Evolutionary conservation across 2,888 invertebrate genomes (phyloP), one percentile per base, ranked within the genome.

Genomic region (Lochmaea crataegi): DNA sequence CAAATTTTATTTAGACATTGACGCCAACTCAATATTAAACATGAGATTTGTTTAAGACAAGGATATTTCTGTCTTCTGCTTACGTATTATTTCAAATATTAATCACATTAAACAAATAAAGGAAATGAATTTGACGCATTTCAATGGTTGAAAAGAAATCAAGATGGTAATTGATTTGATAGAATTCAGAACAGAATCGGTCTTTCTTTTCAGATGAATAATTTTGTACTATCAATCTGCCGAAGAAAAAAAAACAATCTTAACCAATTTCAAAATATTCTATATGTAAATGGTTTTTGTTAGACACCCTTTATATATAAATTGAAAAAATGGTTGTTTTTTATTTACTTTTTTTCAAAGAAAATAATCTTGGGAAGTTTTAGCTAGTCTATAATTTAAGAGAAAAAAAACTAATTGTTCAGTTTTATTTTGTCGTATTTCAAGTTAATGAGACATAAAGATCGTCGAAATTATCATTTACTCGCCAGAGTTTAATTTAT

Each of bases 101-200:
- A 53, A 65, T 53, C 65, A 53, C 38, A 53, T 65, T 53, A 65
- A 65, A 53, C 53, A 65, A 65, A 65, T 64, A 64, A 48, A 64
- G 64, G 48, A 51, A 53, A 65, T 53, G 65, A 65, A 65, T 53
- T 26, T 32, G 42, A 65, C 38, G 22, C 53, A 65, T 53, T 65
- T 65, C 32, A 65, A 32, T 53, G 65, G 53, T n/a, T 53, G 32
- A 38, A 65, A 53, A 14, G 32, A 38, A 1, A 38, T 9, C 7
- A 38, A 7, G 32, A 38, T 38, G 32, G 32, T 38, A 38, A 38
- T 38, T 38, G 32, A 32, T 32, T 32, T 5, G 32, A 32, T 32
- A 32, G 32, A 32, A 32, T 32, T 32, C 6, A 32, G 5, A 32
- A 6, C 32, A 32, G 32, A 32, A 32, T 6, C 32, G 32, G 32